phyloP scores from a whole-genome alignment of 1,140 invertebrate genomes.

The Dendroctonus valens region DNA sequence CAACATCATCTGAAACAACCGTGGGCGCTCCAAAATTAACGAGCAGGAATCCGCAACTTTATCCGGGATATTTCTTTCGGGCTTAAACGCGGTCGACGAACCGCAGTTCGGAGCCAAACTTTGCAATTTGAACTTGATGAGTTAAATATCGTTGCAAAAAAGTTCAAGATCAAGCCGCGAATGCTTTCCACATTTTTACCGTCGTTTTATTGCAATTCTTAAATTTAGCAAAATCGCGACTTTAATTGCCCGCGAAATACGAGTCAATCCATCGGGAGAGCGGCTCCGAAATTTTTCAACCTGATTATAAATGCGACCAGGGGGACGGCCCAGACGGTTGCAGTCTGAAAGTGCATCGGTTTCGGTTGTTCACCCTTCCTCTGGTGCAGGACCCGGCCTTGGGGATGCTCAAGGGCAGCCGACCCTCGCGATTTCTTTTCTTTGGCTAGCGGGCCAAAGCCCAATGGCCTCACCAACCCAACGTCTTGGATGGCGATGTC shows the following conservation, averaged over 20 bases:
- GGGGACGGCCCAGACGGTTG: constrained; percentile 6
- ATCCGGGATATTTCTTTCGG: constrained; percentile 15
- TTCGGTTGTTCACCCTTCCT: constrained; percentile 15
- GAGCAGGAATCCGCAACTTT: constrained; percentile 8
- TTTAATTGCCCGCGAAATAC: too few relatives aligned
- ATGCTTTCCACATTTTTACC: too few relatives aligned
- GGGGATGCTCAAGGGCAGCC: constrained; percentile 21
- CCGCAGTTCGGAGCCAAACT: constrained; percentile 9
- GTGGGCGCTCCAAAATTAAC: constrained; percentile 7
- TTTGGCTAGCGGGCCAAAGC: constrained; percentile 10
- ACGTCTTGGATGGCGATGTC: not conserved
- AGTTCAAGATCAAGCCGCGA: constrained; percentile 17
- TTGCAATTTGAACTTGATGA: constrained; percentile 19
- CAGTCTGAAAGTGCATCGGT: constrained; percentile 15
- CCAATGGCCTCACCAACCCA: constrained; percentile 4
- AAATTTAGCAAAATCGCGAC: too few relatives aligned
- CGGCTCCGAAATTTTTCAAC: too few relatives aligned
- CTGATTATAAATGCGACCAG: constrained; percentile 4
- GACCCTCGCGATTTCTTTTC: constrained; percentile 21
- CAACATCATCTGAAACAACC: constrained; percentile 8
- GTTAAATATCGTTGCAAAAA: constrained; percentile 21
- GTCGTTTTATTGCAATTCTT: too few relatives aligned
- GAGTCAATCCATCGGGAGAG: too few relatives aligned
- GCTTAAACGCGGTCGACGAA: not conserved
- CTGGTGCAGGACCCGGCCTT: constrained; percentile 14